These are phyloP conservation scores for Peromyscus melanophrys DNA, from an alignment of 2,797 vertebrate species.

Conservation along the genomic window DNA sequence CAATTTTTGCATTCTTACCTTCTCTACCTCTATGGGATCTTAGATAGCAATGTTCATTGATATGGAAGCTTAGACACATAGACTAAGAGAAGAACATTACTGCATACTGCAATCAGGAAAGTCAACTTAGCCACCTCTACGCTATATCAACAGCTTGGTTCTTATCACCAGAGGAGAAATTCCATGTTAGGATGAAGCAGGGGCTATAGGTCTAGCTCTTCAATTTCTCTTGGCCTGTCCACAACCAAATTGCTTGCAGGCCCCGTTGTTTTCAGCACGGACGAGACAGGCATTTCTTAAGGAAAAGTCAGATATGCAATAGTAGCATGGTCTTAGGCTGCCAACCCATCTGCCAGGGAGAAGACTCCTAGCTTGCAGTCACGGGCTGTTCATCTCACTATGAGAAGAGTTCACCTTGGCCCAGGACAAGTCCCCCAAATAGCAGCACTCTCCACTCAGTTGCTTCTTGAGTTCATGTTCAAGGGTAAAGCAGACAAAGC, in stretches of 20 bases:
- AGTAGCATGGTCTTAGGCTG: neutral
- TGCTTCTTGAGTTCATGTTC: neutral
- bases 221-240: neutral
- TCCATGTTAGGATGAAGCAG: neutral
- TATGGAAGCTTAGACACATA: neutral
- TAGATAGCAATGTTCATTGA: conserved; percentile 44
- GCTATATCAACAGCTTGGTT: neutral
- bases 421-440: neutral
- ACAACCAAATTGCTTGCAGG: conserved; percentile 5
- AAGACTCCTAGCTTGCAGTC: neutral
- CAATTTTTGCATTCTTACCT: conserved; percentile 38
- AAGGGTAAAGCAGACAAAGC: neutral
- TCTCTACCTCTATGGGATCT: neutral
- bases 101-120: neutral
- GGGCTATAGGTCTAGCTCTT: neutral
- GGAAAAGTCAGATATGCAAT: neutral
- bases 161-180: neutral
- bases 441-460: neutral
- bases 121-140: neutral
- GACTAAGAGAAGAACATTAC: neutral
- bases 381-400: neutral
- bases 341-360: neutral
- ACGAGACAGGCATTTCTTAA: neutral
- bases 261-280: neutral
- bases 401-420: neutral